A percentile compares a stretch with the other conserved stretches of the same genome.
phyloP scores from a whole-genome alignment of 2,797 vertebrate genomes.

The Psittacula derbiana region DNA sequence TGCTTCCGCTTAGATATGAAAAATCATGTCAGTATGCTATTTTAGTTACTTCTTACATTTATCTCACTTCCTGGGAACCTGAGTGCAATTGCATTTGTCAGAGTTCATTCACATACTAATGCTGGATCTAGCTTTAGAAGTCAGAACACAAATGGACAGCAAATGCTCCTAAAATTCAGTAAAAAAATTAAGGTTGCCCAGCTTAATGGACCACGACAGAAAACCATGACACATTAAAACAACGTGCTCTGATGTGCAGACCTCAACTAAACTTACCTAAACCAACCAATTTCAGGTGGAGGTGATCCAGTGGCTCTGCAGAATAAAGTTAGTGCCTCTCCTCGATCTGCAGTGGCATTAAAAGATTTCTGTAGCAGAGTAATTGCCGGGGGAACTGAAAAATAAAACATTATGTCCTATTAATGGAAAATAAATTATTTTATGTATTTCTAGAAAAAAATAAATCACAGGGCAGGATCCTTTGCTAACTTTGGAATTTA shows the following conservation, averaged over 20 bases:
- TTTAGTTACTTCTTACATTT: neutral
- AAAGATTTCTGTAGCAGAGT: slow-evolving; percentile 89
- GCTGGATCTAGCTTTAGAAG: neutral
- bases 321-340: slow-evolving; percentile 88
- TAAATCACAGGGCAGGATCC: neutral
- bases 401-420: neutral
- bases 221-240: neutral
- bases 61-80: neutral
- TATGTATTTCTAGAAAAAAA: neutral
- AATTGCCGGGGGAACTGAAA: slow-evolving; percentile 89
- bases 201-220: neutral
- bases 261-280: slow-evolving; percentile 79
- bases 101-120: neutral
- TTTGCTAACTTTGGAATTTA: neutral
- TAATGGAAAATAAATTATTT: neutral
- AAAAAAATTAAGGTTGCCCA: neutral
- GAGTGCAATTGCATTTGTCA: neutral
- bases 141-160: neutral
- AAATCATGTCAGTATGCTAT: neutral
- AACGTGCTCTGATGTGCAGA: neutral
- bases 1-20: neutral
- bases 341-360: slow-evolving; percentile 95
- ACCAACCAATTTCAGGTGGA: slow-evolving; percentile 90
- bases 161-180: neutral
- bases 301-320: slow-evolving; percentile 92